Evolutionary conservation across 2,797 vertebrate species (phyloP).

Genomic region (Bucorvus abyssinicus): DNA sequence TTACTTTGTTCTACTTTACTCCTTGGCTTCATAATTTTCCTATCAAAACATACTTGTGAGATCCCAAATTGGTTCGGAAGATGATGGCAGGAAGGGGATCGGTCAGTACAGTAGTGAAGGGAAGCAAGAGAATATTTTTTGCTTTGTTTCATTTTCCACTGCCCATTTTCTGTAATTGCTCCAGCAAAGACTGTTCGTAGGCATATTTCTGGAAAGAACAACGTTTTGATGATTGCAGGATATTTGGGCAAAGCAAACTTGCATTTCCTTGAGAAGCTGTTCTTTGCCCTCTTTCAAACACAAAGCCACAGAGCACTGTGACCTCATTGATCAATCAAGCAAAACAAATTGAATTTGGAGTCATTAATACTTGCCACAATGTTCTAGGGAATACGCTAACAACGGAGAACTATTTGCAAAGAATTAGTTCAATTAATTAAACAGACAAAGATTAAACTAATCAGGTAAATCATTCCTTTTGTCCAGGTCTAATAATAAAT

Average conservation of each 20-base stretch:
- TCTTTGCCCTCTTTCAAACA: not conserved
- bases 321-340: not conserved
- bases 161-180: not conserved
- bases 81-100: not conserved
- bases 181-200: not conserved
- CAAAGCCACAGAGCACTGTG: not conserved
- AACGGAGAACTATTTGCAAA: not conserved
- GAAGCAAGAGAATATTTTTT: not conserved
- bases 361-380: slow-evolving; percentile 25
- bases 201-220: not conserved
- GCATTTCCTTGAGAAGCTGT: not conserved
- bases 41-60: not conserved
- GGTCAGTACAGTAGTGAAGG: not conserved
- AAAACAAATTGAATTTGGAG: slow-evolving; percentile 40
- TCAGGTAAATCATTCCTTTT: not conserved
- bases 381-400: slow-evolving; percentile 17
- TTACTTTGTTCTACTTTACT: not conserved
- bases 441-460: not conserved
- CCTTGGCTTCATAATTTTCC: not conserved
- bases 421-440: slow-evolving; percentile 33
- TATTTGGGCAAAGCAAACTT: not conserved
- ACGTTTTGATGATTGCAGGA: not conserved
- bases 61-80: not conserved
- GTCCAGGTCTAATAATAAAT: not conserved
- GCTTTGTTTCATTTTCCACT: not conserved